Evolutionary conservation across 2,888 invertebrate species (phyloP), one percentile per base, ranked within the genome.

Genomic region (Cryptocheilus praepositus): DNA sequence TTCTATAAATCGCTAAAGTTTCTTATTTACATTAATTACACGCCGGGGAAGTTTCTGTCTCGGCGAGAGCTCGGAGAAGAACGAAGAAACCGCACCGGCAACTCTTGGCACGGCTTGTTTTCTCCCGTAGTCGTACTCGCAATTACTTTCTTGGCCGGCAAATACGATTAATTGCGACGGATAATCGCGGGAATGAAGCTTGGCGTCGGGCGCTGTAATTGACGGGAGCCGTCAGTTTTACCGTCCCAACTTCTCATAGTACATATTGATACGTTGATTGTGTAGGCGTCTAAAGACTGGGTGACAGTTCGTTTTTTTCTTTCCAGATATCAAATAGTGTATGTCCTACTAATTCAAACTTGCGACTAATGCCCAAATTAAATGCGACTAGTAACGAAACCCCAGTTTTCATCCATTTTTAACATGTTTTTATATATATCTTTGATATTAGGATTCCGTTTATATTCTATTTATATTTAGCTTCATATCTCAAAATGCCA

Each of bases 1-100:
- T 8, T 49, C 18, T 43, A 53, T 46, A 59, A 57, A 62, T 36
- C 52, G 21, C 18, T 44, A 51, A 46, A 67, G 61, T 73, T 75
- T 71, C 71, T 70, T 69, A 73, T 71, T 73, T 71, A 58, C 67
- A 70, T 78, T 78, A 77, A 77, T 77, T 76, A 74, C 60, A 68
- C 44, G 51, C 8, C 4, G 28, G 19, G 36, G 67, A 66, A 67
- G 55, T 64, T 74, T 63, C 62, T 51, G 51, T 44, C 52, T 28
- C 15, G 46, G 16, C 1, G 28, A 56, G 44, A 56, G 43, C n/a
- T 49, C 16, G 49, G n/a, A n/a, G 16, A 16, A 18, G 18, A 49
- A 18, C 49, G 49, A 49, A 49, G 49, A 8, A 49, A 49, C 36
- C 8, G 11, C 36, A 36, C 36, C 36, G 36, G 8, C 36, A 36